phyloP scores from a whole-genome alignment of 2,113 vertebrate species.

The Sorex araneus region DNA sequence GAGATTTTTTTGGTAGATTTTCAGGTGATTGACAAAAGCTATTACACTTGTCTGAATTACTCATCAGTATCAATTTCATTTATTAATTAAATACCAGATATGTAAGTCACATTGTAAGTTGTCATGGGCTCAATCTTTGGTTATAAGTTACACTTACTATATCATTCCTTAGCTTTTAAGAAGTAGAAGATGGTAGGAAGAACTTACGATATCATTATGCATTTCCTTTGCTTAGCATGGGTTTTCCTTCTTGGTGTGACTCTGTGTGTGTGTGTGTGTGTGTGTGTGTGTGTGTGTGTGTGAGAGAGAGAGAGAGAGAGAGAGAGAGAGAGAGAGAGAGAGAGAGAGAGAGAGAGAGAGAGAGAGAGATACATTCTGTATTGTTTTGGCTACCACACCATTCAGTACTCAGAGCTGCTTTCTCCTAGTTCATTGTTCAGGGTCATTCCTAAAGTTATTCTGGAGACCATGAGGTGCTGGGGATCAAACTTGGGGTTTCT shows the following conservation, averaged over 20 bases:
- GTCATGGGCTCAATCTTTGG: background rate
- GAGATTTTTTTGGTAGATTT: slow-evolving; percentile 3
- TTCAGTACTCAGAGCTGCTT: too few relatives aligned
- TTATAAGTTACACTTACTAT: background rate
- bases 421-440: too few relatives aligned
- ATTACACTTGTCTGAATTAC: background rate
- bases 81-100: background rate
- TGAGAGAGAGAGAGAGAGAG: too few relatives aligned
- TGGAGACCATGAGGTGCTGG: too few relatives aligned
- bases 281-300: too few relatives aligned
- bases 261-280: too few relatives aligned
- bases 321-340: too few relatives aligned
- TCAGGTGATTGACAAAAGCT: background rate
- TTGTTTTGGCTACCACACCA: too few relatives aligned
- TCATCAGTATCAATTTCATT: background rate
- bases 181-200: background rate
- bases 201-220: background rate
- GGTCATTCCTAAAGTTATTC: too few relatives aligned
- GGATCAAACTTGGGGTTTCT: too few relatives aligned
- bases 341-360: too few relatives aligned
- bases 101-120: background rate
- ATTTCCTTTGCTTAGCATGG: background rate
- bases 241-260: background rate
- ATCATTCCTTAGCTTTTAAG: background rate
- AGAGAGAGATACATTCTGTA: too few relatives aligned